Evolutionary conservation across 2,113 vertebrate species (phyloP), one percentile per base, ranked within the genome.

Genomic region (Oncorhynchus tshawytscha): DNA sequence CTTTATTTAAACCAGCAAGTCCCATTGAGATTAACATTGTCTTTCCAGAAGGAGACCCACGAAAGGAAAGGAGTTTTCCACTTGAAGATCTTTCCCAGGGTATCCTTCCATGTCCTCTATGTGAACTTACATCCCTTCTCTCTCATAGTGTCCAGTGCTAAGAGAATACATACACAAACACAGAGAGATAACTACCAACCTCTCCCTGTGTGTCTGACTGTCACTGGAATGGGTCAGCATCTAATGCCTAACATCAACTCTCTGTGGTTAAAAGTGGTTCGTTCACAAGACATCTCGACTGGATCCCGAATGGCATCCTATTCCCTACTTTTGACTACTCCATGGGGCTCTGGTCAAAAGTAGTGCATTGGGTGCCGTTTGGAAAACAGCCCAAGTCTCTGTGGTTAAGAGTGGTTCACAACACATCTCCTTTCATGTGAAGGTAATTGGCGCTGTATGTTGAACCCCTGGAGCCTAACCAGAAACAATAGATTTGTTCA

Each of bases 401-500:
- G 49, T 67, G 71, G 31, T 76, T 70, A 76, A 80, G 12, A 29
- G 34, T 69, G 34, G 72, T 67, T 65, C 31, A 49, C 11, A 67
- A 49, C 62, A 65, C 13, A 31, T 85, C 70, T 62, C 22, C 68
- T 85, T 85, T 83, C 81, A 81, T 84, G 76, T 82, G 73, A 79
- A 76, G 72, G 71, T 81, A 80, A 83, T 87, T 82, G 75, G 34
- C 76, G 68, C 22, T 73, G 34, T 73, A 83, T 69, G 77, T 75
- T 77, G 59, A 67, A 76, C 70, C 54, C 70, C 64, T 65, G 5
- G 76, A 85, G 73, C 62, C 74, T 68, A 78, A 80, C 62, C 75
- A 82, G 82, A 62, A 86, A 82, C 70, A 60, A 48, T 69, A 75
- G 70, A 76, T 86, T 84, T 82, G 75, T 79, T 65, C 76, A 81